These are phyloP conservation scores for Lagria hirta DNA, from an alignment of 2,888 invertebrate genomes.

Conservation along the genomic window DNA sequence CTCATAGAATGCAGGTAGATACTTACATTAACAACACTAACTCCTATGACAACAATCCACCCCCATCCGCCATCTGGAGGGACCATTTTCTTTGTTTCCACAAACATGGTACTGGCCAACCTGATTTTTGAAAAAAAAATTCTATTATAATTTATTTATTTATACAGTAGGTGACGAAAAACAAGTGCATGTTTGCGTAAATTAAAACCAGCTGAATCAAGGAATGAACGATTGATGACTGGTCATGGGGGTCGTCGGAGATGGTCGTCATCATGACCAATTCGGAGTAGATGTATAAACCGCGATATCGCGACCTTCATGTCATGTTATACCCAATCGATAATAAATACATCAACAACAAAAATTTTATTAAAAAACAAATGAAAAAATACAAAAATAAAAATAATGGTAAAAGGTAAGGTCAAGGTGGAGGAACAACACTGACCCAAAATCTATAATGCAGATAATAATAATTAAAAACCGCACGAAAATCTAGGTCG, in stretches of 20 bases:
- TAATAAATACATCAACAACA: not conserved
- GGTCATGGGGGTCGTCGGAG: no score
- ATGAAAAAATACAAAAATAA: no score
- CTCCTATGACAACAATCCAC: conserved; percentile 83
- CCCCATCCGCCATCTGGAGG: conserved; percentile 90
- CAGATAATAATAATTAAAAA: conserved; percentile 1
- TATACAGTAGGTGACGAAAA: no score
- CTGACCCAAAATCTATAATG: not conserved
- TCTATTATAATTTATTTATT: no score
- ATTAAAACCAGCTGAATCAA: no score
- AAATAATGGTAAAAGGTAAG: not conserved
- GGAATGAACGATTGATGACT: no score
- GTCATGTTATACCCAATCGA: not conserved
- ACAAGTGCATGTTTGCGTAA: no score
- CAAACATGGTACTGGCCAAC: conserved; percentile 46
- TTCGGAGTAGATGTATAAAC: no score
- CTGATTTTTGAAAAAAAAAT: no score
- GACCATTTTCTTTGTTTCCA: conserved; percentile 60
- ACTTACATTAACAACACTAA: conserved; percentile 83
- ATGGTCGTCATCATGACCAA: no score
- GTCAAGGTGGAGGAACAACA: not conserved
- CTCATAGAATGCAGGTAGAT: no score
- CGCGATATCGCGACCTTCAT: no score
- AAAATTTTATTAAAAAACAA: not conserved
- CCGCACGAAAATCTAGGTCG: not conserved